phyloP scores from a whole-genome alignment of 2,797 vertebrate genomes.

The Melanotaenia trifasciata region DNA sequence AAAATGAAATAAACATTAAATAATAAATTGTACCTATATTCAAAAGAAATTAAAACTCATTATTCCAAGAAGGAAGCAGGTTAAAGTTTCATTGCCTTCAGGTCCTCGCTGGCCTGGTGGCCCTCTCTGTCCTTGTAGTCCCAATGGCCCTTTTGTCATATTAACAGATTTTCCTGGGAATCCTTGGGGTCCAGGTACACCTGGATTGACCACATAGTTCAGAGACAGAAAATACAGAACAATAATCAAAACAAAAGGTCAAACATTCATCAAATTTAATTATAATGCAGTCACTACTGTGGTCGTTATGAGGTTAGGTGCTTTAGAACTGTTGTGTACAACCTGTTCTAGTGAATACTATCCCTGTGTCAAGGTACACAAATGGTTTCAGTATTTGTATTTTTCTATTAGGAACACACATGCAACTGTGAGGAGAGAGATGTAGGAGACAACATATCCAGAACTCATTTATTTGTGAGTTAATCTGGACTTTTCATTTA shows the following conservation, averaged over 20 bases:
- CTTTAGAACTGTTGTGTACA: not conserved
- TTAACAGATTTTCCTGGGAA: slow-evolving; percentile 10
- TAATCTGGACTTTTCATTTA: not conserved
- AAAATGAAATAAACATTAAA: not conserved
- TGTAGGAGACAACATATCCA: not conserved
- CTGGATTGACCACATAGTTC: slow-evolving; percentile 41
- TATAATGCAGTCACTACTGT: not conserved
- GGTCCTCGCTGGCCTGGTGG: slow-evolving; percentile 44
- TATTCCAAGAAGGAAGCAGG: not conserved
- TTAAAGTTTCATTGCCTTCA: slow-evolving; percentile 45
- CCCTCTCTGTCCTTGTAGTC: slow-evolving; percentile 45
- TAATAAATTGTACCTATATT: not conserved
- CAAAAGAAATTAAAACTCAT: not conserved
- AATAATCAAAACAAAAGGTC: not conserved
- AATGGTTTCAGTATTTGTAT: not conserved
- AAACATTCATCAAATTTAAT: not conserved
- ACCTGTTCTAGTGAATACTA: not conserved
- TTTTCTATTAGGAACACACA: not conserved
- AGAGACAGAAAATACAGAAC: not conserved
- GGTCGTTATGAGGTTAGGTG: not conserved
- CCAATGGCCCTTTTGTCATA: slow-evolving; percentile 43
- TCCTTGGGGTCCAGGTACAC: slow-evolving; percentile 51
- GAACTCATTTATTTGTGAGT: not conserved
- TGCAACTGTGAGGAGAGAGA: not conserved
- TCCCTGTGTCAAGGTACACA: not conserved